Base-by-base conservation (phyloP, 1,140 invertebrate species). In the Caligus rogercresseyi region DNA sequence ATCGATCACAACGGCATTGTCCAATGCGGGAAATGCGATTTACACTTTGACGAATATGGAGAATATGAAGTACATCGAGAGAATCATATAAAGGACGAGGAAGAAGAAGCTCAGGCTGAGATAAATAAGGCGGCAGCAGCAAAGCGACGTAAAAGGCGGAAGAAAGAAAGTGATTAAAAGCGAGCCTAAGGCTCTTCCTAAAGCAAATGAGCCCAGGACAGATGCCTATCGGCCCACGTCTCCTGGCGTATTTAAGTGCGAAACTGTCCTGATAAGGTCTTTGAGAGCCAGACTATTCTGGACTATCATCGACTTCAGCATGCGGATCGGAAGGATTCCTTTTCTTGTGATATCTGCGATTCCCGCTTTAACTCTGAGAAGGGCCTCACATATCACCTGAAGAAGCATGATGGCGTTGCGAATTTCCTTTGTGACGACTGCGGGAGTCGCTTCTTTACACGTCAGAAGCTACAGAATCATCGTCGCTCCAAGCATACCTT, bases 401-500 rank as follows among this genome's bases (percentile, higher is more conserved):
- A 25, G 13, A 13, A 25, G 15, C 57, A 60, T 25, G 26, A 25
- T 3, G 57, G 57, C 18, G 16, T 60, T 21, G 24, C 24, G 15
- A 31, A 25, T 18, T 60, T 26, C 26, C 26, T 26, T 18, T 60
- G 57, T 25, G 57, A 43, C 4, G 57, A 60, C 16, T 60, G 57
- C 21, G 57, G 57, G 1, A 25, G 26, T 20, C 20, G 23, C 21
- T 60, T 60, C 24, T 31, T 60, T 26, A 60, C 57, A 1, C 2
- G 57, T 18, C 24, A 60, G 16, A 60, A 60, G 57, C 57, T 60
- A 11, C 57, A 31, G 14, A 21, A 26, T 18, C 57, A 60, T 19
- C 18, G 26, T 18, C 21, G 2, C 11, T 53, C 57, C 7, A 69
- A 66, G 13, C 69, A 69, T 65, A 69, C 68, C 18, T 67, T 67